These are phyloP conservation scores for Hetaerina americana DNA, from an alignment of 1,140 invertebrate genomes.

Conservation along the genomic window DNA sequence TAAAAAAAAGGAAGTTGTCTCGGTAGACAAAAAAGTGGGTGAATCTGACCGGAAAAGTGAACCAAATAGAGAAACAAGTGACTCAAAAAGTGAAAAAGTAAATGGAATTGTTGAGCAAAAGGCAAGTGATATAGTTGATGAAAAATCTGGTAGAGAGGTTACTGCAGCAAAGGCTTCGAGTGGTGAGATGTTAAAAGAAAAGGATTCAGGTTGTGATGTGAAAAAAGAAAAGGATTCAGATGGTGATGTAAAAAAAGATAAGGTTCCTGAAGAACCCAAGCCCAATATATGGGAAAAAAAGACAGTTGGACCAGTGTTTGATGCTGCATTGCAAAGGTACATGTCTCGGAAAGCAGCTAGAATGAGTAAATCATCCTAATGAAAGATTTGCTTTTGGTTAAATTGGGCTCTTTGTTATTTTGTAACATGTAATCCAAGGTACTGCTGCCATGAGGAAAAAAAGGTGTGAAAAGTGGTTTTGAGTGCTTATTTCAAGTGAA, in stretches of 20 bases:
- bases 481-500: too few species aligned
- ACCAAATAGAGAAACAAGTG: too few species aligned
- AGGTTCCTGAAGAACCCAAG: constrained; percentile 29
- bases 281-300: constrained; percentile 70
- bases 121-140: constrained; percentile 31
- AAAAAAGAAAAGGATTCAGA: constrained; percentile 8
- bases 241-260: constrained; percentile 4
- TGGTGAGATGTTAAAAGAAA: constrained; percentile 11
- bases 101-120: too few species aligned
- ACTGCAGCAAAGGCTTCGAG: constrained; percentile 14
- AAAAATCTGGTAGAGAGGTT: constrained; percentile 19
- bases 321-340: constrained; percentile 66
- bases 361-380: constrained; percentile 9
- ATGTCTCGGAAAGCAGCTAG: constrained; percentile 54
- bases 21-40: constrained; percentile 24
- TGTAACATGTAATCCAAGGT: too few species aligned
- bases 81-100: too few species aligned
- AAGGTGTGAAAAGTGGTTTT: too few species aligned
- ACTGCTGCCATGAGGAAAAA: too few species aligned
- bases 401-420: too few species aligned
- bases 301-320: constrained; percentile 66
- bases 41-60: constrained; percentile 45
- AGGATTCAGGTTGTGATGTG: constrained; percentile 8
- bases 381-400: too few species aligned
- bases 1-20: not conserved